Base-by-base conservation (phyloP, 2,797 vertebrate genomes). In the Hippoglossus hippoglossus region DNA sequence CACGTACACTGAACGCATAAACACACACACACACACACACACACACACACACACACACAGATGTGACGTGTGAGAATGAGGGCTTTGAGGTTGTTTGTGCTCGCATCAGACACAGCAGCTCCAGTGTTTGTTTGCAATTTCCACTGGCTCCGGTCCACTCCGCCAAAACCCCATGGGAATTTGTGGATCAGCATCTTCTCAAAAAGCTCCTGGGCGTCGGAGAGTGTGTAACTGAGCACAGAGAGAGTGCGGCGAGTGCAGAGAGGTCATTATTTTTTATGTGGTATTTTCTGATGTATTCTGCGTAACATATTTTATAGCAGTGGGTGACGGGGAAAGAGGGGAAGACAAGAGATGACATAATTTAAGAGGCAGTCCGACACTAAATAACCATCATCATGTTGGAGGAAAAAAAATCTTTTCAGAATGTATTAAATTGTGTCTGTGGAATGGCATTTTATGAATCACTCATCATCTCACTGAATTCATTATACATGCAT, bases 101-200 rank as follows among this genome's bases (percentile, higher is more conserved):
- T 84, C 77, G 24, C 87, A 80, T 85, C 81, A 90, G 78, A 88
- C 79, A 82, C 76, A 87, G 87, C 89, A 89, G 85, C 67, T 81
- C 76, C 78, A 85, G 63, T 88, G 86, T 91, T 91, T 92, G 88
- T 90, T 90, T 87, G 91, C 83, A 81, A 77, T 92, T 91, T 92
- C 88, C 87, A 89, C 84, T 91, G 91, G 90, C 90, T 84, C 71
- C 5, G 31, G 81, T 89, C 88, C 91, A 90, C 80, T 83, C 85
- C 84, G 36, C 86, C 79, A 87, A 91, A 89, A 49, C 19, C 89
- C 86, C 91, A 88, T 90, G 91, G 86, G 91, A 92, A 89, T 92
- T 85, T 90, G 81, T 78, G 87, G 80, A 90, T 92, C 92, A 92
- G 88, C 90, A 90, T 91, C 88, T 91, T 91, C 87, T 89, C 87